A percentile compares a stretch with the other conserved stretches of the same genome.
phyloP scores from a whole-genome alignment of 2,888 invertebrate species.

The Drosophila melanocephala region DNA sequence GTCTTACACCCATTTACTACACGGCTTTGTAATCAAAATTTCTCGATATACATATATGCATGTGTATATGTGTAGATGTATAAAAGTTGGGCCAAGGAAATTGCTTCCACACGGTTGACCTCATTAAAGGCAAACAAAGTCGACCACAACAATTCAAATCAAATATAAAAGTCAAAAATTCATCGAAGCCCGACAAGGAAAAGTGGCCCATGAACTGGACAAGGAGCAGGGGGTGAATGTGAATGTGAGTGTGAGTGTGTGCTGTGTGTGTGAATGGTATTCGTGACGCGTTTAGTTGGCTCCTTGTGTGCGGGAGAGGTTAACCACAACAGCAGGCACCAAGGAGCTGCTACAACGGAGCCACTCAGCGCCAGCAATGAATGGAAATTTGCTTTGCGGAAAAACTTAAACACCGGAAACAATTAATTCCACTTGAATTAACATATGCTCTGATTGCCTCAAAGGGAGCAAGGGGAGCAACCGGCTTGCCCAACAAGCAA shows the following conservation, averaged over 20 bases:
- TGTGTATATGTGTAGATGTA: neutral
- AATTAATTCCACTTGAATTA: conserved; percentile 85
- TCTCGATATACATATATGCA: conserved; percentile 1
- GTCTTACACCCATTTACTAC: conserved; percentile 21
- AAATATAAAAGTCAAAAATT: conserved; percentile 81
- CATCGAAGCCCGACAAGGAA: conserved; percentile 60
- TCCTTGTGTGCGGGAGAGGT: conserved; percentile 34
- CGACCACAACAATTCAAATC: conserved; percentile 78
- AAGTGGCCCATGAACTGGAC: conserved; percentile 13
- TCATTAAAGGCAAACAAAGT: conserved; percentile 73
- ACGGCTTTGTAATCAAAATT: conserved; percentile 44
- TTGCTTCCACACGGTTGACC: conserved; percentile 73
- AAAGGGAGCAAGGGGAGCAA: neutral
- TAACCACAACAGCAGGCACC: conserved; percentile 67
- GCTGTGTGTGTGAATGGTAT: conserved; percentile 19
- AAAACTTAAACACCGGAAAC: conserved; percentile 85
- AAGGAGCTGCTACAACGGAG: conserved; percentile 53
- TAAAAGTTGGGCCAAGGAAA: conserved; percentile 57
- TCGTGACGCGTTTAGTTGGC: conserved; percentile 49
- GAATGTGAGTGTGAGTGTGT: neutral
- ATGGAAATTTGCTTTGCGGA: conserved; percentile 81
- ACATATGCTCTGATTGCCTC: conserved; percentile 80
- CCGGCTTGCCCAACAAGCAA: conserved; percentile 41
- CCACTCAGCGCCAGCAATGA: conserved; percentile 55
- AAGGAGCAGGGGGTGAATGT: neutral